Conservation (phyloP, 2,888 invertebrate species). For the Netelia virgata region DNA sequence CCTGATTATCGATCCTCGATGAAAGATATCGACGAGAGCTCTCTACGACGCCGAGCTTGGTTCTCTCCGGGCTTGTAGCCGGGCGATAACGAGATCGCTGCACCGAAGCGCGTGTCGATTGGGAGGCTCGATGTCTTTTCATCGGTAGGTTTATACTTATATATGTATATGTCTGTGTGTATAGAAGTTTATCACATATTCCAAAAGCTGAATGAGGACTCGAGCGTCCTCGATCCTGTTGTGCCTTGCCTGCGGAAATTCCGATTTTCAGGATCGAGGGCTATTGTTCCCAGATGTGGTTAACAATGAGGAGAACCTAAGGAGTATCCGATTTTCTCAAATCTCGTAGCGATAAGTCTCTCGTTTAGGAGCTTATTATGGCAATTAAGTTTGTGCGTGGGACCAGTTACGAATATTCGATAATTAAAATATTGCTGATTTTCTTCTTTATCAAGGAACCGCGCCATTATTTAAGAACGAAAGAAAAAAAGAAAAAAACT, state of each 20-base stretch:
- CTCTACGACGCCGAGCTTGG: conserved; percentile 4
- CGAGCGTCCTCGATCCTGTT: conserved; percentile 6
- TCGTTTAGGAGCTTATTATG: no score
- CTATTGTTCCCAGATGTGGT: background rate
- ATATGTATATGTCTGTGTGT: no score
- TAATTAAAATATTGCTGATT: no score
- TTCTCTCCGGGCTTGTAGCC: conserved; percentile 37
- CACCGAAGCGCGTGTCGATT: conserved; percentile 33
- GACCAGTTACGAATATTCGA: no score
- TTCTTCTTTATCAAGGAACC: no score
- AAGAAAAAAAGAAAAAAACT: no score
- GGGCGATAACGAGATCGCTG: conserved; percentile 58
- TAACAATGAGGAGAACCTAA: no score
- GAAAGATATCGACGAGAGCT: conserved; percentile 51
- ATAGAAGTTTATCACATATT: background rate
- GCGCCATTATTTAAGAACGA: no score
- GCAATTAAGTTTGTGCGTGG: no score
- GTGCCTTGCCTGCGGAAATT: background rate
- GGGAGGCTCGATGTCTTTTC: background rate
- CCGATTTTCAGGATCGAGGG: background rate
- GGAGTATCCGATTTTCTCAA: no score
- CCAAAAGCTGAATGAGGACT: conserved; percentile 15
- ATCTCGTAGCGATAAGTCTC: no score
- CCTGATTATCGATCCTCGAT: conserved; percentile 53
- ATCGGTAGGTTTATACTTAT: background rate